These are phyloP conservation scores for Crypturellus tataupa DNA, from an alignment of 2,797 vertebrate genomes.

Conservation along the genomic window DNA sequence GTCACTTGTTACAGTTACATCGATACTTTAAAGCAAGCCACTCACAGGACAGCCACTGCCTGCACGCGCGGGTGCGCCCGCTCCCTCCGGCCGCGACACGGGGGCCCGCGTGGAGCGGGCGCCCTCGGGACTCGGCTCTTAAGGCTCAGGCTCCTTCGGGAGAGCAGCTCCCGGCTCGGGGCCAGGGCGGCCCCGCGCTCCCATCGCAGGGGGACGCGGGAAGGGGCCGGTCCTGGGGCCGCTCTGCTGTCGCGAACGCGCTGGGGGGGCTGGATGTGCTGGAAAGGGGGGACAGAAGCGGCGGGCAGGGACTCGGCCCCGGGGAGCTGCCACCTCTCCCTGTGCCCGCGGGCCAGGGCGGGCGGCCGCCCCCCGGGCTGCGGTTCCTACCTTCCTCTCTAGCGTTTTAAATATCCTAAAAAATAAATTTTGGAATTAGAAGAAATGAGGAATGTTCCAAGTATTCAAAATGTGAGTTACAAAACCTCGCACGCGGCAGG, in stretches of 20 bases:
- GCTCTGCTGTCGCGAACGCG: neutral
- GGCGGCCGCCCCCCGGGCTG: neutral
- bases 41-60: slow-evolving; percentile 27
- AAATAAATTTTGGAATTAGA: slow-evolving; percentile 67
- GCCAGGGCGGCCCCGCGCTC: too few relatives aligned
- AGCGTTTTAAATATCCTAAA: slow-evolving; percentile 36
- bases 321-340: neutral
- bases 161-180: too few relatives aligned
- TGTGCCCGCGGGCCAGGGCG: neutral
- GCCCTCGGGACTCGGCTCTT: too few relatives aligned
- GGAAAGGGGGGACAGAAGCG: neutral
- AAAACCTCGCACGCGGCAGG: slow-evolving; percentile 56
- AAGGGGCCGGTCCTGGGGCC: neutral
- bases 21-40: slow-evolving; percentile 78
- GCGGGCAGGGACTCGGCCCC: neutral
- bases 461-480: slow-evolving; percentile 67
- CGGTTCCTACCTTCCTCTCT: neutral
- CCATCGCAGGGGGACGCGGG: too few relatives aligned
- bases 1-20: slow-evolving; percentile 81
- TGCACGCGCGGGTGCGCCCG: too few relatives aligned
- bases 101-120: too few relatives aligned
- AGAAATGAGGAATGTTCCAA: slow-evolving; percentile 82
- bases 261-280: neutral
- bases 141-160: too few relatives aligned
- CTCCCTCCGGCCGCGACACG: too few relatives aligned